phyloP scores from a whole-genome alignment of 2,888 invertebrate genomes.

The Linnaemya vulpina region DNA sequence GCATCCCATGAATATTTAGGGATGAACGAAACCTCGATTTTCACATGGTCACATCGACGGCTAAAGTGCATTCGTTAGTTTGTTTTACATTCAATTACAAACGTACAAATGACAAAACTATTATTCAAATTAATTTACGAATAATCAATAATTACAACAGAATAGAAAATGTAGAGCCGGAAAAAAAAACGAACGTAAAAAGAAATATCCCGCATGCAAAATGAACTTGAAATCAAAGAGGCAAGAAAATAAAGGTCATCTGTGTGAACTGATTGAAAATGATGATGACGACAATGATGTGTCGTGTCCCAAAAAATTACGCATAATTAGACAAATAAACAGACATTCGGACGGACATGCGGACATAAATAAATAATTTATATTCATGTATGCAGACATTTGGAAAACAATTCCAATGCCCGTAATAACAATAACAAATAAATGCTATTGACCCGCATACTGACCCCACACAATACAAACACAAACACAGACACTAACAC shows the following conservation, averaged over 20 bases:
- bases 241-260: conserved; percentile 60
- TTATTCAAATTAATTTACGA: conserved; percentile 69
- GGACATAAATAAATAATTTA: conserved; percentile 55
- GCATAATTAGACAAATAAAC: conserved; percentile 69
- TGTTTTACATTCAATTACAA: conserved; percentile 39
- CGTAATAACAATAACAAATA: conserved; percentile 56
- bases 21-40: not conserved
- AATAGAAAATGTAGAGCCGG: conserved; percentile 3
- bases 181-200: not conserved
- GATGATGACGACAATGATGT: conserved; percentile 33
- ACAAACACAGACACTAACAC: not conserved
- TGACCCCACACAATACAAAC: conserved; percentile 68
- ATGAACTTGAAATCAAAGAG: conserved; percentile 61
- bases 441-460: conserved; percentile 72
- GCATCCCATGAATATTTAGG: conserved; percentile 7
- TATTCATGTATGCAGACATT: conserved; percentile 49
- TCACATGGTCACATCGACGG: not conserved
- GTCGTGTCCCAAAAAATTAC: conserved; percentile 69
- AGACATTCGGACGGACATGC: conserved; percentile 25
- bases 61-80: not conserved
- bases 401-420: conserved; percentile 45
- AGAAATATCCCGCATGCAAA: conserved; percentile 68
- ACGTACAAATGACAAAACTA: conserved; percentile 65
- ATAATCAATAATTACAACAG: conserved; percentile 51
- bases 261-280: conserved; percentile 47